Evolutionary conservation across 2,888 invertebrate species (phyloP).

Genomic region (Pyrrhia umbra): DNA sequence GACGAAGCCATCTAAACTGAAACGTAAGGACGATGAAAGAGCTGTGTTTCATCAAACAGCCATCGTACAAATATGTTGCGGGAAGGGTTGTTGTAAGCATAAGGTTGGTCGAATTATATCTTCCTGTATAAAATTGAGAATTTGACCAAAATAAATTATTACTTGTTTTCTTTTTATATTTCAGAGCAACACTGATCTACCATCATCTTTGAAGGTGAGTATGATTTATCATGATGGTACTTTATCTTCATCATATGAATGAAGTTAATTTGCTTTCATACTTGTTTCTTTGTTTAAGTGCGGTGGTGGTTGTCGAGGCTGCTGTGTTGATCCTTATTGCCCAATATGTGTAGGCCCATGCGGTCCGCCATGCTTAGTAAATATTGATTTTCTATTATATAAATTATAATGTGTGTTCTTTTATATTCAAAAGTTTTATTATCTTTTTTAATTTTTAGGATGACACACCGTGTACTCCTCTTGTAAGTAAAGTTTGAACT

Average conservation of each 20-base stretch:
- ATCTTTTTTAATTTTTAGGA: conserved; percentile 50
- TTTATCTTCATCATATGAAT: neutral
- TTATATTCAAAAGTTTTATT: neutral
- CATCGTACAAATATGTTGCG: conserved; percentile 84
- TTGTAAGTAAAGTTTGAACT: conserved; percentile 48
- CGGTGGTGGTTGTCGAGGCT: conserved; percentile 68
- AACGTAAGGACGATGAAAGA: conserved; percentile 74
- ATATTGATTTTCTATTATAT: neutral
- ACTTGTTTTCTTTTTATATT: conserved; percentile 59
- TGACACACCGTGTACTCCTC: conserved; percentile 41
- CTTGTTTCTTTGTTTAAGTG: conserved; percentile 67
- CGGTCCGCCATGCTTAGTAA: conserved; percentile 43
- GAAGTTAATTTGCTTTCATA: neutral
- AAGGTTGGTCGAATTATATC: conserved; percentile 67
- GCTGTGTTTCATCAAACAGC: conserved; percentile 84
- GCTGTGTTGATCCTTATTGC: conserved; percentile 65
- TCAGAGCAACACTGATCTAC: conserved; percentile 83
- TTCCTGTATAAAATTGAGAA: neutral
- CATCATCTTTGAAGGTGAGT: conserved; percentile 78
- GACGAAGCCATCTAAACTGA: conserved; percentile 71
- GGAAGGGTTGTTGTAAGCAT: conserved; percentile 73
- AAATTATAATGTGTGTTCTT: neutral
- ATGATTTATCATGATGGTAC: conserved; percentile 14
- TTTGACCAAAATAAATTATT: neutral
- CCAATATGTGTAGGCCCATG: conserved; percentile 57